Base-by-base conservation (phyloP, 2,888 invertebrate species). In the Drosophila acutilabella region DNA sequence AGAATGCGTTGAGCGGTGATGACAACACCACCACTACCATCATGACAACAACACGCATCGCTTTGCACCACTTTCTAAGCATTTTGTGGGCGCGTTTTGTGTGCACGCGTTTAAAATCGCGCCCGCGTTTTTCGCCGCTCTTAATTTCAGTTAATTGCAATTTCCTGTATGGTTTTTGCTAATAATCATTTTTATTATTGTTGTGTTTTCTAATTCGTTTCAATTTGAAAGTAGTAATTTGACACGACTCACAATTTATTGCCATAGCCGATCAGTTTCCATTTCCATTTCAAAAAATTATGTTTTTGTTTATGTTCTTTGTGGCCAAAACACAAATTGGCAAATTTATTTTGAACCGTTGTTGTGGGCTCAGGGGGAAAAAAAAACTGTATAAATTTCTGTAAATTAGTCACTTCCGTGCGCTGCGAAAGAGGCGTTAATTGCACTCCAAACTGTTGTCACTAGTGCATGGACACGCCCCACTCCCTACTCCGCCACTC, bases 181-280 rank as follows among this genome's bases (percentile, higher is more conserved):
- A 64, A 80, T 64, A 69, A 74, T 36, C 36, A 36, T 36, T 36
- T 36, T 36, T 30, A 30, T 30, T 30, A 8, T 30, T 30, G 30
- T 30, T 65, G 84, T 74, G 64, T 72, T 8, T 30, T 30, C 30
- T 73, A 73, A 71, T 47, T 80, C 62, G 33, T 62, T 57, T 81
- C 78, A 81, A 88, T 75, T 82, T 71, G 73, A 80, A 88, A 77
- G 89, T 87, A 88, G 89, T 87, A 83, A 89, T 87, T 89, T 71
- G 78, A 80, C 71, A 78, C 88, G 72, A 51, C 62, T 58, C 51
- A 56, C 44, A 64, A 33, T 33, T 70, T 76, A 67, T 69, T 75
- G 30, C 26, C 23, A 54, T 61, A 60, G 62, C 26, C 59, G 82
- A 88, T 85, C 88, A 72, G 74, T 78, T 81, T 68, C 69, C 68